These are phyloP conservation scores for Lordiphosa collinella DNA, from an alignment of 1,140 invertebrate species.

Conservation along the genomic window DNA sequence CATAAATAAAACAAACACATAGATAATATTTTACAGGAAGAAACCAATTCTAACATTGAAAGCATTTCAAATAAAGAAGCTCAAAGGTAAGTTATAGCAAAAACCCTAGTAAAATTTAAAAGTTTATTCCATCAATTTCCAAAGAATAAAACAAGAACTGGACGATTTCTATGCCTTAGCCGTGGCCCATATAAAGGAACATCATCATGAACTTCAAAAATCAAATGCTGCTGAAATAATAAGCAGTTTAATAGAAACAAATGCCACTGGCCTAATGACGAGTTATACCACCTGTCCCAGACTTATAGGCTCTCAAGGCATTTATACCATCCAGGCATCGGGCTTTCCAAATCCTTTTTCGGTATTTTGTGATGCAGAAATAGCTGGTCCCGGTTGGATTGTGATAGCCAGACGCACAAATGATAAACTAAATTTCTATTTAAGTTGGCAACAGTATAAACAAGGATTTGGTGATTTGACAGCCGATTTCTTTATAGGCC, in stretches of 20 bases:
- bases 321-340: not conserved
- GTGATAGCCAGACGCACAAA: conserved; percentile 3
- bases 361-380: not conserved
- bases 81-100: not conserved
- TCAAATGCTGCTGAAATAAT: not conserved
- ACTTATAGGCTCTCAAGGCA: not conserved
- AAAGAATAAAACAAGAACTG: conserved; percentile 1
- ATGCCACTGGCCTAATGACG: not conserved
- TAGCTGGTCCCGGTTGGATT: not conserved
- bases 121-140: not conserved
- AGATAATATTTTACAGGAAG: no score
- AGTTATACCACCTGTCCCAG: not conserved
- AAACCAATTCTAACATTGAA: no score
- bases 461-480: not conserved
- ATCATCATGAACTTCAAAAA: not conserved
- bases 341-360: not conserved
- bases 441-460: not conserved
- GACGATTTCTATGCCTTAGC: conserved; percentile 2
- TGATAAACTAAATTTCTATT: not conserved
- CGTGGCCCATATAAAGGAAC: not conserved
- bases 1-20: no score
- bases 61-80: not conserved
- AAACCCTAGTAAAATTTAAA: not conserved
- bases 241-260: not conserved
- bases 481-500: not conserved